These are phyloP conservation scores for Neodiprion fabricii DNA, from an alignment of 1,140 invertebrate species.

Conservation along the genomic window DNA sequence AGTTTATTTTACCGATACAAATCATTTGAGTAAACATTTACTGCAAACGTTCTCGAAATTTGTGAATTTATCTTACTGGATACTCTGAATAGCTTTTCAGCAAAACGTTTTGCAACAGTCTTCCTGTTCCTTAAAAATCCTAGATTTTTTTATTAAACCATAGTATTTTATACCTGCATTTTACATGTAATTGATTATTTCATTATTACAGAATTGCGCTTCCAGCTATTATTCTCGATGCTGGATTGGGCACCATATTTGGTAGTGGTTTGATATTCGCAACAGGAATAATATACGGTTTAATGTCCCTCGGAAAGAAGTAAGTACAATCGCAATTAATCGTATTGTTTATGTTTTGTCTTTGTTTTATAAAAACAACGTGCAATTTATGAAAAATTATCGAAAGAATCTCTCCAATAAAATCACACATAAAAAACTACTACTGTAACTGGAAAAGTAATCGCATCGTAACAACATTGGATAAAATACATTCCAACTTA, in stretches of 20 bases:
- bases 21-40: too few species aligned
- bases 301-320: conserved; percentile 94
- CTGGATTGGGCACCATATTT: conserved; percentile 79
- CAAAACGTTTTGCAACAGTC: background rate
- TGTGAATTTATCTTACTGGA: too few species aligned
- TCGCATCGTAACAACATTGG: background rate
- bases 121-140: background rate
- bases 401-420: background rate
- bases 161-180: background rate
- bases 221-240: conserved; percentile 79
- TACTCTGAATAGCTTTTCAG: too few species aligned
- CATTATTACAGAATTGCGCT: conserved; percentile 72
- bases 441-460: background rate
- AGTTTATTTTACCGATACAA: too few species aligned
- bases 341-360: conserved; percentile 18
- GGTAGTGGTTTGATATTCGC: conserved; percentile 87
- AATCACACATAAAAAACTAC: background rate
- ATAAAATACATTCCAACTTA: too few species aligned
- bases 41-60: too few species aligned
- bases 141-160: background rate
- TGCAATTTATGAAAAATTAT: background rate
- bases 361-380: background rate
- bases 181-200: conserved; percentile 18
- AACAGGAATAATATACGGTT: conserved; percentile 88
- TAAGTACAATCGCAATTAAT: conserved; percentile 63